Conservation (phyloP, 37 sponge, comb jelly and placozoan species). For the Bolinopsis microptera region DNA sequence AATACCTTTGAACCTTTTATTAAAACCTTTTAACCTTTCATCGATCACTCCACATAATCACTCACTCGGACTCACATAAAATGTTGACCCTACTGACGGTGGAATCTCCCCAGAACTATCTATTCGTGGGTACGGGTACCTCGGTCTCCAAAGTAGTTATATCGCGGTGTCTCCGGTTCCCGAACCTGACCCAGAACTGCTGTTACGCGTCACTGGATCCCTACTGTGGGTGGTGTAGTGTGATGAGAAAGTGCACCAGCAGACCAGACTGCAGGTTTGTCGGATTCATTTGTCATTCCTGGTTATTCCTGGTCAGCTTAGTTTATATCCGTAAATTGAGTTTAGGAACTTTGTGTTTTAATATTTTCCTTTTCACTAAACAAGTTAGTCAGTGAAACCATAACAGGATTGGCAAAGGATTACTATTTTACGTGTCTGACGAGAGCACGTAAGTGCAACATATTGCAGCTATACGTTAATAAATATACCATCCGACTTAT, state of each 20-base stretch:
- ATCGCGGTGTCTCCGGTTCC: constrained; percentile 15
- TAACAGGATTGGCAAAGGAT: neutral
- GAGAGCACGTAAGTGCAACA: neutral
- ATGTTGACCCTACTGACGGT: too few relatives aligned
- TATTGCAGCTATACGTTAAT: neutral
- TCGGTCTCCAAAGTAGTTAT: constrained; percentile 32
- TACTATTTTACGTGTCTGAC: neutral
- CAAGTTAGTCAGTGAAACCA: neutral
- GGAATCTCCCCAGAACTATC: neutral
- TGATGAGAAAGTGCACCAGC: neutral
- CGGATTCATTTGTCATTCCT: too few relatives aligned
- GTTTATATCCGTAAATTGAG: too few relatives aligned
- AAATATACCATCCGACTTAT: too few relatives aligned
- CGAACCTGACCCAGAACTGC: neutral
- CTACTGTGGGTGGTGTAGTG: constrained; percentile 33
- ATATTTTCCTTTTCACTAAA: too few relatives aligned
- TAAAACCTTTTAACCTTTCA: too few relatives aligned
- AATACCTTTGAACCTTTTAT: too few relatives aligned
- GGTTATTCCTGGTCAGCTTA: too few relatives aligned
- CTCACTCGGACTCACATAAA: too few relatives aligned
- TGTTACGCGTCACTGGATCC: constrained; percentile 36
- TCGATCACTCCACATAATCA: too few relatives aligned
- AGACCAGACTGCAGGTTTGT: constrained; percentile 34
- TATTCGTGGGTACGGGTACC: constrained; percentile 22
- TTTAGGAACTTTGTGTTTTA: too few relatives aligned